Evolutionary conservation across 2,113 vertebrate species (phyloP), one percentile per base, ranked within the genome.

Genomic region (human): DNA sequence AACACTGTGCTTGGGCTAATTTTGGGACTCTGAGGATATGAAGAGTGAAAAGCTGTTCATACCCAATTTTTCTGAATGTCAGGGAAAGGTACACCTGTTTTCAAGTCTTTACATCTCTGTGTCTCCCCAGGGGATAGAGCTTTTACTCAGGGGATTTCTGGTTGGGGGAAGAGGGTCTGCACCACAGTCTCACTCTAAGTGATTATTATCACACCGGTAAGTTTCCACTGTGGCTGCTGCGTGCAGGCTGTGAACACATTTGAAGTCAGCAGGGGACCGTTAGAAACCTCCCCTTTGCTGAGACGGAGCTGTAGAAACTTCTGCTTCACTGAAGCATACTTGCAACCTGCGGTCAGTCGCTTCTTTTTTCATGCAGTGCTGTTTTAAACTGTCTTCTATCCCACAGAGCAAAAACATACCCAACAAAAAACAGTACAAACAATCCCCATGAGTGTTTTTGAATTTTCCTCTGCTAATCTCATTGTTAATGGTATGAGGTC

Each of bases 391-490:
- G 96, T 96, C 98, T 98, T 96, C 80, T 93, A 96, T 90, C 97
- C 93, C 93, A 59, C n/a, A 1, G 52, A 38, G 95, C 78, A 91
- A 91, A 88, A 97, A 93, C 92, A 97, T 57, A 92, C 97, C 96
- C 96, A 96, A 97, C 76, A 96, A 97, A 97, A 85, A 96, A 84
- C 55, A 97, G 89, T 57, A 90, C 66, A 98, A 98, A 96, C 89
- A 97, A 97, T 98, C 95, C 97, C 97, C 98, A 68, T 0, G 78
- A 82, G 98, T 98, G 96, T 98, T 98, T 98, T 97, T 96, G 22
- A 98, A 97, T 96, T 98, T 96, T 98, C 98, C 97, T 98, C 93
- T 97, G 93, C 97, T 96, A 93, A 94, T 89, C 97, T 98, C 2
- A 1, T 87, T 93, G 97, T 98, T 97, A 98, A 97, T 97, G 98